Evolutionary conservation across 1,140 invertebrate species (phyloP), one percentile per base, ranked within the genome.

Genomic region (Orussus abietinus): DNA sequence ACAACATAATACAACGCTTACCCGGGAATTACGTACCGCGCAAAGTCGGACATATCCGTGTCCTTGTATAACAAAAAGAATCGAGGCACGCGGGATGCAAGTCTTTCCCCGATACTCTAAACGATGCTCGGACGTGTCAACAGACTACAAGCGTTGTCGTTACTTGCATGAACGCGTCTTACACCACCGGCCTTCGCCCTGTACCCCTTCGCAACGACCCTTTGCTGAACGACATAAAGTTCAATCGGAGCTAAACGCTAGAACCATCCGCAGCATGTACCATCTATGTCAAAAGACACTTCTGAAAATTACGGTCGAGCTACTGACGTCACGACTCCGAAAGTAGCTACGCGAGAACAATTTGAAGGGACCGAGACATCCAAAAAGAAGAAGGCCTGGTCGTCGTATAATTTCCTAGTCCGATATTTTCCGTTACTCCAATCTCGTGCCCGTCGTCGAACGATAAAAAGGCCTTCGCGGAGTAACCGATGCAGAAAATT

Each of bases 1-100:
- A 40, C 31, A 29, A 35, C 15, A n/a, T 14, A 25, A 25, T n/a
- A n/a, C 22, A 25, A 25, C 22, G 22, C 22, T 7, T 25, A 25
- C 6, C 22, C 22, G n/a, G 22, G 22, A 7, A 25, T 25, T 25
- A 25, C n/a, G n/a, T n/a, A n/a, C n/a, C n/a, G n/a, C n/a, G n/a
- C n/a, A n/a, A n/a, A n/a, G n/a, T n/a, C n/a, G n/a, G n/a, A 25
- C n/a, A 25, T 25, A 25, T 7, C n/a, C 6, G n/a, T 7, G n/a
- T n/a, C 6, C n/a, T n/a, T n/a, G n/a, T n/a, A 7, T 25, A n/a
- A 25, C 22, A 25, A 25, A 25, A 25, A 25, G n/a, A 25, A 25
- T 25, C 22, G 22, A 25, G 22, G 22, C 22, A 25, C 22, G n/a
- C 6, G 22, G 6, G 22, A n/a, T 25, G 22, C n/a, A 25, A 25